phyloP scores from a whole-genome alignment of 2,888 invertebrate species.

The Euproctis similis region DNA sequence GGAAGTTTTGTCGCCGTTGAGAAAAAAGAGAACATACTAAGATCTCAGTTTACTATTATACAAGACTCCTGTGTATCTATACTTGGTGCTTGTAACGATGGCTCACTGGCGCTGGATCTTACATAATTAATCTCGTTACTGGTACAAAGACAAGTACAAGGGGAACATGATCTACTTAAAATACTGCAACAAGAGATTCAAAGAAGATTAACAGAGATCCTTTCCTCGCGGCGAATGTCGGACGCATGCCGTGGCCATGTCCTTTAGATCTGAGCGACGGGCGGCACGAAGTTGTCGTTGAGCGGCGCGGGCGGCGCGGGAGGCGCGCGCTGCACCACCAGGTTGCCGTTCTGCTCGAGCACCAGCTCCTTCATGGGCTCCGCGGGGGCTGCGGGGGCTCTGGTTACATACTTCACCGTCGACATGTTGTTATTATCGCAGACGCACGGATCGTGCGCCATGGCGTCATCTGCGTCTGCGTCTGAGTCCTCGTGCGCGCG shows the following conservation, averaged over 20 bases:
- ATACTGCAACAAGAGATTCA: too few relatives aligned
- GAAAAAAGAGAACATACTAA: too few relatives aligned
- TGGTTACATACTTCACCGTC: constrained; percentile 3
- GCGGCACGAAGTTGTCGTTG: constrained; percentile 32
- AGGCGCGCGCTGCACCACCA: constrained; percentile 15
- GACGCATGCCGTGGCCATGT: neutral
- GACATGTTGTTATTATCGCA: constrained; percentile 38
- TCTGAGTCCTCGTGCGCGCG: constrained; percentile 10
- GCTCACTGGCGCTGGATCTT: too few relatives aligned
- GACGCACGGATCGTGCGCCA: constrained; percentile 13
- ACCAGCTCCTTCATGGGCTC: constrained; percentile 28
- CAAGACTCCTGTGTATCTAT: too few relatives aligned
- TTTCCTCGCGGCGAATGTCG: constrained; percentile 7
- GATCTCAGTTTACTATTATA: too few relatives aligned
- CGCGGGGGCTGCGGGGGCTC: neutral
- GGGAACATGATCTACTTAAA: too few relatives aligned
- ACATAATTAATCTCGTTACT: too few relatives aligned
- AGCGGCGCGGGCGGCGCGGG: neutral
- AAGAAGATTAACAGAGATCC: constrained; percentile 13
- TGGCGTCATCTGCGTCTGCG: neutral
- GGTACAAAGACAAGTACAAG: too few relatives aligned
- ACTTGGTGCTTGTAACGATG: too few relatives aligned
- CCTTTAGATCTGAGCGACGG: constrained; percentile 44
- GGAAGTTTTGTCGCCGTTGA: too few relatives aligned
- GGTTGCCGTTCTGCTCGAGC: constrained; percentile 50